Conservation (phyloP, 2,797 vertebrate species). For the Antennarius maculatus region DNA sequence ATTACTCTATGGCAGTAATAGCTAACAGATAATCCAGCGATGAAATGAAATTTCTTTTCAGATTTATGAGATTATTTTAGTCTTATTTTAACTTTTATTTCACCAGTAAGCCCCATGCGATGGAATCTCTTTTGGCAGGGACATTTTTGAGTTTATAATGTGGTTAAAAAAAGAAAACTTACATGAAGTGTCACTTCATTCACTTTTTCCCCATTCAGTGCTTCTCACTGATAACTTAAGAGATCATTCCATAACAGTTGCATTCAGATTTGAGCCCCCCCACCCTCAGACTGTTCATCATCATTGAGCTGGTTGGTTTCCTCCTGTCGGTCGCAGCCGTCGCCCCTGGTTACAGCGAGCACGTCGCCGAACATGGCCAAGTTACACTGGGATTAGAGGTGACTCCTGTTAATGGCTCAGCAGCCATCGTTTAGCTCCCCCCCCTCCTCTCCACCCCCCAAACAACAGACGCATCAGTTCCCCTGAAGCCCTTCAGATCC, state of each 20-base stretch:
- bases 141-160: no score
- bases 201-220: conserved; percentile 23
- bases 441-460: conserved; percentile 10
- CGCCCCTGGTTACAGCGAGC: conserved; percentile 8
- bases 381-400: conserved; percentile 36
- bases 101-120: no score
- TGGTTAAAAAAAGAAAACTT: no score
- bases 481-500: conserved; percentile 38
- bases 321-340: conserved; percentile 22
- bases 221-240: conserved; percentile 40
- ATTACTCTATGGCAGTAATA: no score
- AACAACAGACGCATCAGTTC: conserved; percentile 52
- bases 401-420: conserved; percentile 49
- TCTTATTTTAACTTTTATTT: no score
- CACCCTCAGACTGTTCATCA: conserved; percentile 7
- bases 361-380: conserved; percentile 20
- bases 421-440: conserved; percentile 34
- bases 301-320: conserved; percentile 36
- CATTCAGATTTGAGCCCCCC: conserved; percentile 18
- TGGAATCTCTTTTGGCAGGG: no score
- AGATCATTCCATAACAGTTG: conserved; percentile 32
- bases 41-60: not conserved
- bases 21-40: not conserved
- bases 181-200: no score
- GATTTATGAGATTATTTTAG: not conserved